These are phyloP conservation scores for Scaptomyza parva DNA, from an alignment of 2,888 invertebrate species.

Conservation along the genomic window DNA sequence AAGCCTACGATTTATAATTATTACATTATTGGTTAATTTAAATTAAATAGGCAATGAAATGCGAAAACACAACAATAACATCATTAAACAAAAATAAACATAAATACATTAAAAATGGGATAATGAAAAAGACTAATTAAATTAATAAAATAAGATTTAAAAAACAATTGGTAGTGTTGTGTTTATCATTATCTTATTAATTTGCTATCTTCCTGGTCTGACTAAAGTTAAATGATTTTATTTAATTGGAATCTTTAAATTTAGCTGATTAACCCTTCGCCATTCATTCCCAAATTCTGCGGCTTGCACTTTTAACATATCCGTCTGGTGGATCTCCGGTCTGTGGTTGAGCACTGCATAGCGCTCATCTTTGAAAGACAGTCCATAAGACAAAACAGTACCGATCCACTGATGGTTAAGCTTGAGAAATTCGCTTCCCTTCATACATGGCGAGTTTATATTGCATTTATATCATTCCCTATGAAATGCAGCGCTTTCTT, in stretches of 20 bases:
- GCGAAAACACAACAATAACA: constrained; percentile 58
- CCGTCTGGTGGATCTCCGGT: constrained; percentile 76
- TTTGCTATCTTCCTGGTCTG: constrained; percentile 34
- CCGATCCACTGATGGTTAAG: constrained; percentile 36
- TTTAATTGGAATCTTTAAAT: constrained; percentile 75
- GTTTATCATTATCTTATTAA: background rate
- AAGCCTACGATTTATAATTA: constrained; percentile 63
- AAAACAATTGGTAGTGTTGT: background rate
- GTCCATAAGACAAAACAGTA: too few relatives aligned
- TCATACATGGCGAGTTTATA: constrained; percentile 67
- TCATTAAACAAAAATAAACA: constrained; percentile 40
- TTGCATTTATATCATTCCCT: constrained; percentile 53
- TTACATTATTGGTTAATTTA: constrained; percentile 73
- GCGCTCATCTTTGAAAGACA: too few relatives aligned
- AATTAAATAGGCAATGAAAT: constrained; percentile 64
- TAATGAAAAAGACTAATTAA: constrained; percentile 77
- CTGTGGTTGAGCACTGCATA: too few relatives aligned
- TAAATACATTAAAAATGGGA: constrained; percentile 68
- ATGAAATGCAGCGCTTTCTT: constrained; percentile 29
- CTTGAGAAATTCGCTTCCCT: constrained; percentile 67
- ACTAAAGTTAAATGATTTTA: constrained; percentile 81
- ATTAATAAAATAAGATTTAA: constrained; percentile 67
- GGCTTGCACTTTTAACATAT: constrained; percentile 82
- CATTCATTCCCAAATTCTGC: constrained; percentile 68
- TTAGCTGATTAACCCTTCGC: constrained; percentile 74